Evolutionary conservation across 2,888 invertebrate species (phyloP).

Genomic region (Chydorus sphaericus): DNA sequence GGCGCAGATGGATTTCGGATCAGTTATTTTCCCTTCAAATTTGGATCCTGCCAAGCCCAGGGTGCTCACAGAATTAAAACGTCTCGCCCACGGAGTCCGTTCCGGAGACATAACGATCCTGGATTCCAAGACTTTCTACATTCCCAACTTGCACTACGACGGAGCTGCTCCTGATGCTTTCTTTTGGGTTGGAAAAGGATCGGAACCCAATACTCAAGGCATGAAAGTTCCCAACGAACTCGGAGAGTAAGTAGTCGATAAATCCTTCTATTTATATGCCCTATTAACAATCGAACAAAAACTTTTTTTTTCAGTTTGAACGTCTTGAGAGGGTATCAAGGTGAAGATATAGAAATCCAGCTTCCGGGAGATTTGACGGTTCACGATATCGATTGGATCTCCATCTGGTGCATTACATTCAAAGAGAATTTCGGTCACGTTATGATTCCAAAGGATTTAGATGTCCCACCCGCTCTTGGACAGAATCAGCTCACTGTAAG

Average conservation of each 20-base stretch:
- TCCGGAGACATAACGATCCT: constrained; percentile 82
- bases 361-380: constrained; percentile 69
- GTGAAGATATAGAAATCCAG: constrained; percentile 81
- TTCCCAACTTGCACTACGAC: constrained; percentile 82
- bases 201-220: constrained; percentile 56
- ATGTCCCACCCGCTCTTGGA: constrained; percentile 77
- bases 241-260: constrained; percentile 40
- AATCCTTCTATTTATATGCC: not conserved
- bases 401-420: constrained; percentile 82
- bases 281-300: not conserved
- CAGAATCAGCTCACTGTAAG: constrained; percentile 81
- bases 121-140: constrained; percentile 81
- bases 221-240: constrained; percentile 81
- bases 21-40: constrained; percentile 60
- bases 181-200: constrained; percentile 86
- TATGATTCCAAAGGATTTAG: constrained; percentile 66
- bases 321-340: constrained; percentile 69
- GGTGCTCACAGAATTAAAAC: constrained; percentile 69
- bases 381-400: constrained; percentile 80
- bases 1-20: constrained; percentile 77
- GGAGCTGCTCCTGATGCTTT: constrained; percentile 84
- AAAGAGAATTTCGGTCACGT: constrained; percentile 84
- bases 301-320: constrained; percentile 26
- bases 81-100: constrained; percentile 71
- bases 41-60: constrained; percentile 65